Percentiles rank a stretch among this genome's conserved stretches.
Conservation (phyloP, 2,888 invertebrate species). For the Pilophorus perplexus region DNA sequence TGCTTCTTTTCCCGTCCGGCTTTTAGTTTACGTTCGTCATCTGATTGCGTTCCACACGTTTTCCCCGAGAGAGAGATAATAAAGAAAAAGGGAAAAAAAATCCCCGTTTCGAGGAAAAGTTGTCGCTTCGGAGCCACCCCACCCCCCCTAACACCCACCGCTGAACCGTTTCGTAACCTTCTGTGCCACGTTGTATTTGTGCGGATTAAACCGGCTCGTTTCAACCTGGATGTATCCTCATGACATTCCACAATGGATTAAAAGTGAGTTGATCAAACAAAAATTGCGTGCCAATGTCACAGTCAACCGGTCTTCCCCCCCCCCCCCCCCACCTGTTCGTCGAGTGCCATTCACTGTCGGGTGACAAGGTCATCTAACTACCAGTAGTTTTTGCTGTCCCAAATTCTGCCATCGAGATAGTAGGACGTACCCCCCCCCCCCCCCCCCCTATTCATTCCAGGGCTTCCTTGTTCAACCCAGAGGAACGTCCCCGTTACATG, state of each 20-base stretch:
- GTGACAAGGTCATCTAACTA: constrained; percentile 4
- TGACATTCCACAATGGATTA: constrained; percentile 29
- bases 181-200: constrained; percentile 27
- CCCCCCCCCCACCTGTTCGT: background rate
- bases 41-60: constrained; percentile 25
- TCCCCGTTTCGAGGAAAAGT: no score
- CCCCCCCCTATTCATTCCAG: background rate
- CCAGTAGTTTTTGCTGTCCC: constrained; percentile 4
- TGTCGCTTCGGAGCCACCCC: no score
- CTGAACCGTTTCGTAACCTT: no score
- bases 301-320: background rate
- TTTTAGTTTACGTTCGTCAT: constrained; percentile 37
- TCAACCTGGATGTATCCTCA: constrained; percentile 35
- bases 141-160: background rate
- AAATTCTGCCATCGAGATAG: background rate
- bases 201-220: background rate
- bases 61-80: no score
- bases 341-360: background rate
- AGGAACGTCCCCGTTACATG: no score
- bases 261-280: no score
- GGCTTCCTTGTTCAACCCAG: background rate
- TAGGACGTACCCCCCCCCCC: no score
- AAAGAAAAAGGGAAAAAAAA: no score
- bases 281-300: no score
- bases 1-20: background rate